Evolutionary conservation across 2,113 vertebrate genomes (phyloP), one percentile per base, ranked within the genome.

Genomic region (Balaeniceps rex): DNA sequence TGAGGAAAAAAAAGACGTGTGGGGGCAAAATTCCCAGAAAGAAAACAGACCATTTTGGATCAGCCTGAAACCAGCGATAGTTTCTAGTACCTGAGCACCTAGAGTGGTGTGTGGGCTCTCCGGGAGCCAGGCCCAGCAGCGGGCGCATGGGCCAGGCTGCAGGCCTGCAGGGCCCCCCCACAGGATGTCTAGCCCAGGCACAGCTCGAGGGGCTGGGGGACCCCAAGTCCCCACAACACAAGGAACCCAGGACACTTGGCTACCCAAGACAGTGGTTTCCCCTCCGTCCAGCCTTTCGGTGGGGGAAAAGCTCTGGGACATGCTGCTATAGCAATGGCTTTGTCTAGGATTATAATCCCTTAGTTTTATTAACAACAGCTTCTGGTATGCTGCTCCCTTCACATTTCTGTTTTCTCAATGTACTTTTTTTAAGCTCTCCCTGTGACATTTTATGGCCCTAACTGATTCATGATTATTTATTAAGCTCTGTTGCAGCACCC

Each of bases 181-280:
- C 1, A 1, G 23, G 5, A 19, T 28, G 11, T 47, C 34, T 13
- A 19, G 31, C 17, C n/a, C 44, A 77, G 49, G 17, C 42, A 40
- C 25, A 44, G 9, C 19, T 36, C 10, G 1, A 44, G 33, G 12
- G 17, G 23, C 25, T 57, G 31, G 7, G 18, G 23, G 5, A 83
- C 15, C 23, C 31, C 46, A 63, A 49, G 36, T 55, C 47, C 21
- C 10, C 8, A 1, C 7, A 66, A 25, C 26, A 55, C 0, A 0
- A 90, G n/a, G 19, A 84, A 54, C 7, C 1, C 4, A 77, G 24
- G 40, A 61, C 21, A 26, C 3, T 44, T 63, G 46, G 40, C 40
- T 81, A 29, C 49, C 25, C 60, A 66, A 58, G 8, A 31, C 31
- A 40, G 5, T 15, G 54, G 24, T 60, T 83, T 87, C 10, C 52